Conservation (phyloP, 2,113 vertebrate genomes). For the Platysteira castanea region DNA sequence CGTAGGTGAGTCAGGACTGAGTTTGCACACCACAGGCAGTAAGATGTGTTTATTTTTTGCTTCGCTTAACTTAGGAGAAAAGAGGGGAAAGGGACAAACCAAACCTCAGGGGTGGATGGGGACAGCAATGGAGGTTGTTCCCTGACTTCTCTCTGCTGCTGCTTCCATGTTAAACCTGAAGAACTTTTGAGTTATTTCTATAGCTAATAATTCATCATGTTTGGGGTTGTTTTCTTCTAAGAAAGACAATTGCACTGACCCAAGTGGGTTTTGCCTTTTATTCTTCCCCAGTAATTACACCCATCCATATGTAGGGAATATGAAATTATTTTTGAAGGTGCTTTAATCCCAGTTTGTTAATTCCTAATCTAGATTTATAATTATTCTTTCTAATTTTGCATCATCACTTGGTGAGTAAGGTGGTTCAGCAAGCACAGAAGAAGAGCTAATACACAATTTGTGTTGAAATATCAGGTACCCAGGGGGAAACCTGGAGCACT, state of each 20-base stretch:
- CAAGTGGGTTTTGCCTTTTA: not conserved
- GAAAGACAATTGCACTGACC: not conserved
- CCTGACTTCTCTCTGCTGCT: not conserved
- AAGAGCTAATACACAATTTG: not conserved
- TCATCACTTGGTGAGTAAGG: not conserved
- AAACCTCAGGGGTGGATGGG: not conserved
- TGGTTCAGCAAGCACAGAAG: not conserved
- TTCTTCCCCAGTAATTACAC: not conserved
- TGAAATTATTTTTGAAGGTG: not conserved
- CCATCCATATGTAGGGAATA: not conserved
- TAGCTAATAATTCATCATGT: not conserved
- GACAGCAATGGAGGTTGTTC: rapidly evolving
- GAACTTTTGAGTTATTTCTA: not conserved
- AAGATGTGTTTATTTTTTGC: not conserved
- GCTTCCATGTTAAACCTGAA: not conserved
- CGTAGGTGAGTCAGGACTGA: not conserved
- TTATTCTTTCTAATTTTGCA: not conserved
- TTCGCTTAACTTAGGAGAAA: not conserved
- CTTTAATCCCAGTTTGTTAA: not conserved
- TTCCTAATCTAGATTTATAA: not conserved
- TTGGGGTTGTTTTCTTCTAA: not conserved
- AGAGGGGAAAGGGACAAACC: not conserved
- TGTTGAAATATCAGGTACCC: not conserved
- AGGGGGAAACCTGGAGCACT: not conserved
- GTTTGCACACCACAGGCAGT: not conserved